Evolutionary conservation across 2,888 invertebrate species (phyloP).

Genomic region (Oscheius sp.): DNA sequence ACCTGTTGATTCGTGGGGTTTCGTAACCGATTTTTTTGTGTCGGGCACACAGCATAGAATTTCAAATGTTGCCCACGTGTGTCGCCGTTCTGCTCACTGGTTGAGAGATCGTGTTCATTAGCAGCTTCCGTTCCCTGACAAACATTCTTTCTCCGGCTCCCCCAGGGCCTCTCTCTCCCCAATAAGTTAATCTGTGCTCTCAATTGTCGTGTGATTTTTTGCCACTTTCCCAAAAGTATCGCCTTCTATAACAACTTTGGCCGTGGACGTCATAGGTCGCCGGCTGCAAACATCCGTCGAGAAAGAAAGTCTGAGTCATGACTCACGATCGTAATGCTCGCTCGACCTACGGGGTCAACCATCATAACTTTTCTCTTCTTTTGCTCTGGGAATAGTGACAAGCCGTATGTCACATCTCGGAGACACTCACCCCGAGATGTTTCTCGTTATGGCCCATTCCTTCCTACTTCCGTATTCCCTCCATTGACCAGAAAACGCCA

Average conservation of each 20-base stretch:
- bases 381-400: neutral
- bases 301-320: neutral
- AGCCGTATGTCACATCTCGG: neutral
- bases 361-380: neutral
- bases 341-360: neutral
- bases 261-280: slow-evolving; percentile 17
- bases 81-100: too few relatives aligned
- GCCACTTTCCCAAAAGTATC: neutral
- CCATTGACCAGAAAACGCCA: neutral
- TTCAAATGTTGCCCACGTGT: too few relatives aligned
- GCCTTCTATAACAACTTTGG: neutral
- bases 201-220: neutral
- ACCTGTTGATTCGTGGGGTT: neutral
- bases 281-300: slow-evolving; percentile 12
- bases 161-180: neutral
- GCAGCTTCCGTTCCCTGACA: too few relatives aligned
- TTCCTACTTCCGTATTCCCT: neutral
- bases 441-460: neutral
- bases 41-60: neutral
- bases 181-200: neutral
- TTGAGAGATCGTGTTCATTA: too few relatives aligned
- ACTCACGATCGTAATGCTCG: neutral
- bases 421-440: neutral
- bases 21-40: neutral
- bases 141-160: too few relatives aligned